Evolutionary conservation across 2,113 vertebrate species (phyloP), one percentile per base, ranked within the genome.

Genomic region (Regulus satrapa): DNA sequence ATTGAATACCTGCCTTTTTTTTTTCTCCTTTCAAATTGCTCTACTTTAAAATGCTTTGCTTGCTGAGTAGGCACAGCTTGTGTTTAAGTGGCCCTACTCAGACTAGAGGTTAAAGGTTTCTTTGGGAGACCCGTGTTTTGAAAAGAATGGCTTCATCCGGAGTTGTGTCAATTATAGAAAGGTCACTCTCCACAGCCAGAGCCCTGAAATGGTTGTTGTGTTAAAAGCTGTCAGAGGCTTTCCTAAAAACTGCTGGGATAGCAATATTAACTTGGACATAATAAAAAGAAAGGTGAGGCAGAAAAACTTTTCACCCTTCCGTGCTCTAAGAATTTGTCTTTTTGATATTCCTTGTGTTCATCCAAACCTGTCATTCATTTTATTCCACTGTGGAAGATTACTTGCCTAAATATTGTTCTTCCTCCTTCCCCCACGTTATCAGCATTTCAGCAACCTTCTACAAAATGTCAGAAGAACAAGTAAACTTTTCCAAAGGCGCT

Each of bases 121-220:
- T 93, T 93, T 92, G 88, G 93, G 95, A 96, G 92, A 91, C 91
- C 89, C 71, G 14, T 89, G 88, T 96, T 94, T 93, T 79, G 59
- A 94, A 97, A 95, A 93, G 92, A 96, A 94, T 87, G 94, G 93
- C 93, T 94, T 97, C 95, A 95, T 96, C 90, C 95, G 96, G 95
- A 93, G 95, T 17, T 73, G 73, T 92, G 94, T 97, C 97, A 97
- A 96, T 97, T 97, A 97, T 80, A 85, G 90, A 97, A 97, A 97
- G 96, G 96, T 97, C 97, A 97, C 80, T 95, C 95, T 96, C 86
- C 93, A 80, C 94, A 95, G 94, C 88, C 88, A 96, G 94, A 93
- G 93, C 78, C 84, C 91, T 96, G 90, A 95, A 97, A 96, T 43
- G 89, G 88, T 87, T 96, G 95, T 92, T 97, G 95, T 96, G 93